phyloP scores from a whole-genome alignment of 2,113 vertebrate genomes.

The Phylloscopus whistleri region DNA sequence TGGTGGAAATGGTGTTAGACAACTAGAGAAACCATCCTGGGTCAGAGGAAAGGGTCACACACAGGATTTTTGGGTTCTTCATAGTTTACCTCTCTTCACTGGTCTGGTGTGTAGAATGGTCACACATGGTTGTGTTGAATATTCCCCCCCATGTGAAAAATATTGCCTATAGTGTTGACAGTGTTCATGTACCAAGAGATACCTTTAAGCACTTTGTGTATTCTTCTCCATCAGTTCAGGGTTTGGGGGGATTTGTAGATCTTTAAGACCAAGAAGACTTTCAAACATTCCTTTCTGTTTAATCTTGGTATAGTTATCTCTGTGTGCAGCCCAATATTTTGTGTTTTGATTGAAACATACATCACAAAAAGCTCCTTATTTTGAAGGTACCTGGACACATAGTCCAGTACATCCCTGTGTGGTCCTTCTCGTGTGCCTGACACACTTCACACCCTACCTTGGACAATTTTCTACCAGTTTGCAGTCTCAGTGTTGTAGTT shows the following conservation, averaged over 20 bases:
- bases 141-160: neutral
- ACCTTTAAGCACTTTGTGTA: neutral
- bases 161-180: neutral
- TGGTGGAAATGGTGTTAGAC: neutral
- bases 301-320: neutral
- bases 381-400: neutral
- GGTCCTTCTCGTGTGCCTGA: rapidly evolving
- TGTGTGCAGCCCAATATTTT: rapidly evolving
- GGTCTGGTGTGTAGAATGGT: neutral
- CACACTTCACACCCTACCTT: neutral
- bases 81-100: rapidly evolving
- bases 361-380: neutral
- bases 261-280: neutral
- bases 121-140: neutral
- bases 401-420: neutral
- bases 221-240: neutral
- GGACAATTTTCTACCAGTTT: neutral
- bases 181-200: neutral
- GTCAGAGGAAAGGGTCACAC: neutral
- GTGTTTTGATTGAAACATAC: neutral
- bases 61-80: neutral
- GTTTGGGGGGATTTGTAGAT: neutral
- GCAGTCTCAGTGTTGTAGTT: neutral
- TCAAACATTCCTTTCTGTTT: neutral
- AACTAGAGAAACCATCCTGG: neutral